Conservation (phyloP, 2,888 invertebrate species). For the Phaonia tiefii region DNA sequence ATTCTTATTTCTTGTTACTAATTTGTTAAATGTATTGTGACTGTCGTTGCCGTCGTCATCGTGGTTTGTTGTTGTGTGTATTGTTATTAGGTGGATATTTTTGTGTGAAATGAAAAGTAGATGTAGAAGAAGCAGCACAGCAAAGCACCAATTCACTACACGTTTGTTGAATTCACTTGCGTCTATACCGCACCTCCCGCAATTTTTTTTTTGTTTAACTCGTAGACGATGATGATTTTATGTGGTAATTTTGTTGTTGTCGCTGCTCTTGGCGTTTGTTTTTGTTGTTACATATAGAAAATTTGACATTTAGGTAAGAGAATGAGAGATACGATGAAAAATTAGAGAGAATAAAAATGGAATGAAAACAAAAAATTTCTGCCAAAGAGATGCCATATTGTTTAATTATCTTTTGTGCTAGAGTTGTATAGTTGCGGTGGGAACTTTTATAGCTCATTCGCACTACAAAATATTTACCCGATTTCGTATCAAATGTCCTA, state of each 20-base stretch:
- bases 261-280: conserved; percentile 46
- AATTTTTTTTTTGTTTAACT: not conserved
- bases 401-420: too few species aligned
- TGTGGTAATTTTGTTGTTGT: conserved; percentile 62
- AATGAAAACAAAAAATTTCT: not conserved
- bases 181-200: conserved; percentile 36
- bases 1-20: conserved; percentile 26
- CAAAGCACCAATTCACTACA: conserved; percentile 20
- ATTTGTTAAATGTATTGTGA: conserved; percentile 20
- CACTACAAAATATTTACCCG: too few species aligned
- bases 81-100: conserved; percentile 6
- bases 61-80: not conserved
- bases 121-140: conserved; percentile 32
- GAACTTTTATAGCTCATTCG: too few species aligned
- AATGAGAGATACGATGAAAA: not conserved
- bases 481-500: too few species aligned
- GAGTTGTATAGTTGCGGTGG: too few species aligned
- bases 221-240: conserved; percentile 46
- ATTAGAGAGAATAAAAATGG: not conserved
- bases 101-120: conserved; percentile 17
- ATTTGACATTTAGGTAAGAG: conserved; percentile 52
- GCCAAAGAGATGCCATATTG: conserved; percentile 26
- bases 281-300: conserved; percentile 58
- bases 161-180: conserved; percentile 13
- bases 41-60: not conserved